Base-by-base conservation (phyloP, 53 echinoderm and acorn worm species). In the Echinometra lucunter region DNA sequence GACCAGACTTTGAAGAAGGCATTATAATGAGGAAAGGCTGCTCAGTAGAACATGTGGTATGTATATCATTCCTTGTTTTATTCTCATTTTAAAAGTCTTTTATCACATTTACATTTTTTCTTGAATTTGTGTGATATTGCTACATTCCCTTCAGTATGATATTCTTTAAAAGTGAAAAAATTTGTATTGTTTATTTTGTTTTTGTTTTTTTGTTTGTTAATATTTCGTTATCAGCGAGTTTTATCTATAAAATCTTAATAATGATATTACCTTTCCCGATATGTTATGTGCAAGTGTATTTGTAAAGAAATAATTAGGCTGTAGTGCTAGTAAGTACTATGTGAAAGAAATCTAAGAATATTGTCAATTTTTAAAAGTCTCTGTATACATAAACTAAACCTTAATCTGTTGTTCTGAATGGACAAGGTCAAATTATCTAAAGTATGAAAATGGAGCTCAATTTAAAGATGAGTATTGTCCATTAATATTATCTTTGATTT, bases 1-100 rank as follows among this genome's bases (percentile, higher is more conserved):
- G 94, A 4, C 99, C 99, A n/a, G 99, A 99, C 92, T 99, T 99
- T 95, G 97, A 97, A 5, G 96, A 94, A 88, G 99, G 99, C n/a
- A 97, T 99, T 57, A 99, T 99, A 92, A 97, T 99, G 97, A 97
- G 99, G 69, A 98, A 89, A 97, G 97, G 98, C 66, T 97, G 98
- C 94, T 91, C 94, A 82, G 98, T 99, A 38, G 99, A 99, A 95
- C 99, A 99, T 96, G 99, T 99, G 92, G 99, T 99, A 94, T 95
- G 99, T 95, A 89, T 4, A 40, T 19, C 38, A 78, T 19, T 30
- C 23, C 19, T 78, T 8, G 18, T 34, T 19, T 69, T 63, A 63
- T 63, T 63, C 58, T 2, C 17, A 58, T 58, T 58, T 58, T 19
- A 49, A 49, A n/a, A n/a, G n/a, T n/a, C n/a, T n/a, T n/a, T n/a